Conservation (phyloP, 1,140 invertebrate species). For the Colletes latitarsis region DNA sequence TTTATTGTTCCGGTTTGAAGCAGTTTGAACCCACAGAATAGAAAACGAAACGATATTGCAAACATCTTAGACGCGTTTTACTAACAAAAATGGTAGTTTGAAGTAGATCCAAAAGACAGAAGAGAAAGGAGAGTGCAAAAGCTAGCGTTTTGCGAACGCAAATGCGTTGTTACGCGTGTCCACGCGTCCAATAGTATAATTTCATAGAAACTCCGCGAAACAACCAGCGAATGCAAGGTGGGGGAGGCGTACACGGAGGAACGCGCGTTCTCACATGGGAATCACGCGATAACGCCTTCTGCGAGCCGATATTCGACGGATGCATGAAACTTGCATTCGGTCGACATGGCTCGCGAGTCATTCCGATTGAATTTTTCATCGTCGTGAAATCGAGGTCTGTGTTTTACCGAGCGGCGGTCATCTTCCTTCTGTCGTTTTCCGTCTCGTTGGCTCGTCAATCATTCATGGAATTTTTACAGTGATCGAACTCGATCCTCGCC, state of each 20-base stretch:
- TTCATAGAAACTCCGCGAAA: not conserved
- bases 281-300: constrained; percentile 59
- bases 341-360: constrained; percentile 68
- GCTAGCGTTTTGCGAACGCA: not conserved
- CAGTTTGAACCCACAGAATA: too few relatives aligned
- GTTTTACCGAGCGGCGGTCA: constrained; percentile 33
- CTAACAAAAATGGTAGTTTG: too few relatives aligned
- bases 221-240: not conserved
- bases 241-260: constrained; percentile 8
- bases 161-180: not conserved
- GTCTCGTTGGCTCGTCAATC: constrained; percentile 49
- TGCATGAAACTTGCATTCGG: constrained; percentile 70
- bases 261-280: constrained; percentile 31
- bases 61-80: too few relatives aligned
- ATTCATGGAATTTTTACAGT: constrained; percentile 68
- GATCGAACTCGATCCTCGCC: constrained; percentile 16
- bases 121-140: not conserved
- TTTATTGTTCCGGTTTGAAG: too few relatives aligned
- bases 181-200: not conserved
- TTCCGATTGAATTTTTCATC: constrained; percentile 75
- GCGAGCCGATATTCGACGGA: constrained; percentile 31
- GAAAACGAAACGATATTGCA: too few relatives aligned
- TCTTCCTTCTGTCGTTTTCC: constrained; percentile 46
- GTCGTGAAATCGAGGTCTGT: constrained; percentile 49
- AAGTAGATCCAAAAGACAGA: not conserved